Base-by-base conservation (phyloP, 1,140 invertebrate species). In the Brachystomella parvula region DNA sequence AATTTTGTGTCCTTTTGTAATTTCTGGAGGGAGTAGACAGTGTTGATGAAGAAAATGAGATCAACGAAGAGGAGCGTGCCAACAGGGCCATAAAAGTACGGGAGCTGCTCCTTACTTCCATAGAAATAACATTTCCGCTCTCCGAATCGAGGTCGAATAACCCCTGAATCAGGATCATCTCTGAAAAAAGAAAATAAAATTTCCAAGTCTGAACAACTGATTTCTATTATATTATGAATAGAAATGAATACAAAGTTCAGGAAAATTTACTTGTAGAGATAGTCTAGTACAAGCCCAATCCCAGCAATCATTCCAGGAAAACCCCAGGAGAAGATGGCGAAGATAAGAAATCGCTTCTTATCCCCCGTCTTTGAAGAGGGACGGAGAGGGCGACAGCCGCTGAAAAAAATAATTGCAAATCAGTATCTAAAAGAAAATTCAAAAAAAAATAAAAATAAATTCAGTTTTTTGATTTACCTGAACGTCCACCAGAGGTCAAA, bases 81-180 rank as follows among this genome's bases (percentile, higher is more conserved):
- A 2, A 85, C 78, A 0, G 84, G 83, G 1, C 82, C 80, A 73
- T 85, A 86, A 71, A 86, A 85, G 70, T 84, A 85, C 2, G 82
- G 82, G 69, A 85, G 76, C 2, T 83, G 81, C 35, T 81, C 78
- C 64, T 79, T 73, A 61, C 84, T 79, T 3, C 61, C 66, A 33
- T 66, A 67, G 53, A 73, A 68, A 57, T 73, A 73, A 57, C 71
- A 73, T 17, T 67, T 64, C 2, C 56, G 39, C 21, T 66, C 66
- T 32, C 71, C 71, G 65, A 70, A 73, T 49, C 62, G 47, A 19
- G 71, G 71, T 47, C 66, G 61, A 9, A 68, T 68, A 19, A 67
- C 53, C 2, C 29, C 62, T 17, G 63, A 47, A 1, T 47, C 15
- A 17, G 64, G 47, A 64, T 68, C 61, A 61, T 68, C 49, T 6